Evolutionary conservation across 2,113 vertebrate species (phyloP).

Genomic region (Bambusicola thoracicus): DNA sequence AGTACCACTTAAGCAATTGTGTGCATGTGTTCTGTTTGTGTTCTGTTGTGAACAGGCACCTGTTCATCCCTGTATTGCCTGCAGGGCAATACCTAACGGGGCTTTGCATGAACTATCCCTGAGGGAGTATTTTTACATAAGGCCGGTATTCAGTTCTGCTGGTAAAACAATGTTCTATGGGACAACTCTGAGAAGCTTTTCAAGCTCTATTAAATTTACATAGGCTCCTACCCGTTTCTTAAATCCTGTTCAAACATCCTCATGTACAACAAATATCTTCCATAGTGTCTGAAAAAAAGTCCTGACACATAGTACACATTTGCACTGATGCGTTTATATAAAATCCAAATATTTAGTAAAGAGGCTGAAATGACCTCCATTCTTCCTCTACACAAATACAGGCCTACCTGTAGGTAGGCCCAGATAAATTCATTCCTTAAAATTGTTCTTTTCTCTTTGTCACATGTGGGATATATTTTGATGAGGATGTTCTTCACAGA

Average conservation of each 20-base stretch:
- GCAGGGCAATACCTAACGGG: background rate
- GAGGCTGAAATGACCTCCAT: background rate
- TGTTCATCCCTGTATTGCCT: background rate
- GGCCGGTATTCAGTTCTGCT: background rate
- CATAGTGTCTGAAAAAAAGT: background rate
- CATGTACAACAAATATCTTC: background rate
- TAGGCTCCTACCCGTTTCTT: background rate
- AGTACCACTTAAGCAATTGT: background rate
- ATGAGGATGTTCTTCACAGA: background rate
- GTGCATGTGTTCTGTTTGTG: background rate
- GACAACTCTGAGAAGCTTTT: background rate
- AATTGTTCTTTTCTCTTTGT: background rate
- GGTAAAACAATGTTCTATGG: background rate
- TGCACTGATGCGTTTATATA: background rate
- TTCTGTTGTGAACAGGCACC: background rate
- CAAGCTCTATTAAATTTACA: conserved; percentile 4
- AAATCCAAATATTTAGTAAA: conserved; percentile 52
- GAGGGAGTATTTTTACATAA: background rate
- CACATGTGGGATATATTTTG: background rate
- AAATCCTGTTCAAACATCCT: conserved; percentile 15
- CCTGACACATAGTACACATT: background rate
- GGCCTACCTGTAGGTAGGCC: background rate
- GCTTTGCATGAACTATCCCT: background rate
- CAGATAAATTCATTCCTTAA: background rate
- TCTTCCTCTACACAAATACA: background rate